phyloP scores from a whole-genome alignment of 2,113 vertebrate genomes.

The Lichenostomus cassidix region DNA sequence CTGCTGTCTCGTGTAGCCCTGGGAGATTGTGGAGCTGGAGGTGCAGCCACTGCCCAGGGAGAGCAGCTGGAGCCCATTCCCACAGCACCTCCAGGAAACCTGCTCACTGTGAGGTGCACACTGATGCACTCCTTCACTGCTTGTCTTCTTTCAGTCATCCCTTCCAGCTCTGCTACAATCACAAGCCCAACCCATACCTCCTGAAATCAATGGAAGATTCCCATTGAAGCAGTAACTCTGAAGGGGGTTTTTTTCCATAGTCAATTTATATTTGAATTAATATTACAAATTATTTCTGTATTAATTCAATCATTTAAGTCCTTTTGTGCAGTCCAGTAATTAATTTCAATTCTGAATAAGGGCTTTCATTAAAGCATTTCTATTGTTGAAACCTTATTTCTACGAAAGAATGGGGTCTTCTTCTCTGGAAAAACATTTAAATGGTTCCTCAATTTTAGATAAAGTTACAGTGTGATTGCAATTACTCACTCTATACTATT shows the following conservation, averaged over 20 bases:
- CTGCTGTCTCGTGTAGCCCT: rapidly evolving
- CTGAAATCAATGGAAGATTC: neutral
- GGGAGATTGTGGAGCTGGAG: neutral
- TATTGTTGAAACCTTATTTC: neutral
- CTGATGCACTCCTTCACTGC: neutral
- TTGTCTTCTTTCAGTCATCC: neutral
- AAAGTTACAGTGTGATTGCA: neutral
- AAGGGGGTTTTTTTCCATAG: neutral
- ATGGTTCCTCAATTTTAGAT: neutral
- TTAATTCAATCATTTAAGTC: neutral
- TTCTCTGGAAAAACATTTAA: neutral
- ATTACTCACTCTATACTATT: neutral
- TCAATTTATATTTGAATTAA: slow-evolving; percentile 16
- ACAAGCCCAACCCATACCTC: neutral
- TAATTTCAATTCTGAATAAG: neutral
- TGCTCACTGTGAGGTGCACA: neutral
- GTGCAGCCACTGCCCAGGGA: neutral
- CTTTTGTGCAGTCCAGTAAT: neutral
- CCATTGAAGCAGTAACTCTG: neutral
- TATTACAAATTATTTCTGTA: neutral
- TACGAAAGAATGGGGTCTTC: neutral
- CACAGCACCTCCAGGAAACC: neutral
- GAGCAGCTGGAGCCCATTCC: neutral
- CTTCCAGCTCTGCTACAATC: neutral
- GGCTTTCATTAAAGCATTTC: neutral